Conservation (phyloP, 92 coral and sea anemone genomes). For the Heteractis magnifica region DNA sequence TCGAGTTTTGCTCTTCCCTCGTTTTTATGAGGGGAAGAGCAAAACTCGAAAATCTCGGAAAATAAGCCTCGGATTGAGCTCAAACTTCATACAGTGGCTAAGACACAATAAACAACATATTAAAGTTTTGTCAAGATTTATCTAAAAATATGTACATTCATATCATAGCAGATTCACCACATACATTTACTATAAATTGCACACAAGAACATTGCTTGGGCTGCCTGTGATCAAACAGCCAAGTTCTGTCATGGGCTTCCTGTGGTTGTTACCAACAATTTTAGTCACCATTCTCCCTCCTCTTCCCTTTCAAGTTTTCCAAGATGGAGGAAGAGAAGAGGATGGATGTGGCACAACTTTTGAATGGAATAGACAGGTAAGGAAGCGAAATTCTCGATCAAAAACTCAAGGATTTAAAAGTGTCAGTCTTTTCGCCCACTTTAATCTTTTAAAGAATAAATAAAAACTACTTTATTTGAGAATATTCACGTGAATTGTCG, state of each 20-base stretch:
- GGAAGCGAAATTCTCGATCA: background rate
- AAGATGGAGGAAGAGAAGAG: constrained; percentile 92
- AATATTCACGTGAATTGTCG: background rate
- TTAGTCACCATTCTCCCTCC: constrained; percentile 21
- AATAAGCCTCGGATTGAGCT: too few species aligned
- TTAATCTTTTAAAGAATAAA: background rate
- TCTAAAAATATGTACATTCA: too few species aligned
- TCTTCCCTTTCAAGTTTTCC: constrained; percentile 12
- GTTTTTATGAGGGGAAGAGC: too few species aligned
- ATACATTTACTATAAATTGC: too few species aligned
- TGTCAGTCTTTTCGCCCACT: background rate
- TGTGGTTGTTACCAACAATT: constrained; percentile 23
- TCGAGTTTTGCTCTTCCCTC: too few species aligned
- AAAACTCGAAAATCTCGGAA: too few species aligned
- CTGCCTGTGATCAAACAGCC: too few species aligned
- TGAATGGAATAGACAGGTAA: constrained; percentile 95
- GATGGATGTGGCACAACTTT: constrained; percentile 64
- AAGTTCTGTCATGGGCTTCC: constrained; percentile 12
- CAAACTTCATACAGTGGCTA: too few species aligned
- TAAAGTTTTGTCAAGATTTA: too few species aligned
- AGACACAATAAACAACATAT: too few species aligned
- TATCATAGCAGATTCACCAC: too few species aligned
- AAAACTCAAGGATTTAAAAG: background rate
- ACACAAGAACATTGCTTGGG: too few species aligned
- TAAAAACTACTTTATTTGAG: background rate